These are phyloP conservation scores for Calonectris borealis DNA, from an alignment of 2,113 vertebrate genomes.

Conservation along the genomic window DNA sequence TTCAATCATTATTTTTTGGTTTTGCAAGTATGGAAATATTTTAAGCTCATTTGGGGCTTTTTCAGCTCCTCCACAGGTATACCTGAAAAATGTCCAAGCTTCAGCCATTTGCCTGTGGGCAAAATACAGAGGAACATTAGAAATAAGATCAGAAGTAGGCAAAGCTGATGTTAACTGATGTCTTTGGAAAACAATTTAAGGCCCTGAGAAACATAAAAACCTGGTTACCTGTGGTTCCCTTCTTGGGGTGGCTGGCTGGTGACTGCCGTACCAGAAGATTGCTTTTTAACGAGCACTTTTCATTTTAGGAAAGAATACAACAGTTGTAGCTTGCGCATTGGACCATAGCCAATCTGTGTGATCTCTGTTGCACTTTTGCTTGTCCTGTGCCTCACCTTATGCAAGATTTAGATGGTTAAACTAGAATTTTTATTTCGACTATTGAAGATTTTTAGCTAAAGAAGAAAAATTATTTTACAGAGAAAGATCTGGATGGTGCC, in stretches of 20 bases:
- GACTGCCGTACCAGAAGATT: not conserved
- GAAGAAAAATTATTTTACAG: not conserved
- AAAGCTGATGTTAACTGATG: not conserved
- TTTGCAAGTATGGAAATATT: not conserved
- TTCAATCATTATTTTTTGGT: not conserved
- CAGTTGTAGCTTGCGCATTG: not conserved
- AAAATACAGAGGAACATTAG: not conserved
- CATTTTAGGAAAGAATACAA: not conserved
- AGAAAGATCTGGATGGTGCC: not conserved
- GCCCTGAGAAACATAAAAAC: not conserved
- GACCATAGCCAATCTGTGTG: not conserved
- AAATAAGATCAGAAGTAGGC: not conserved
- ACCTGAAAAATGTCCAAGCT: not conserved
- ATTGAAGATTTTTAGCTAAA: not conserved
- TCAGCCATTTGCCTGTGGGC: not conserved
- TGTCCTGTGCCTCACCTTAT: not conserved
- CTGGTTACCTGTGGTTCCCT: not conserved
- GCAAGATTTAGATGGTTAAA: not conserved
- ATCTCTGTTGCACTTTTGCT: not conserved
- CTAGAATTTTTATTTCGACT: not conserved
- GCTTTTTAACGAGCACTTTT: not conserved
- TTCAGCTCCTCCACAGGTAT: not conserved
- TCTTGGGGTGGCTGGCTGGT: not conserved
- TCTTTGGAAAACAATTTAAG: not conserved
- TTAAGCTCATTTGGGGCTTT: not conserved